These are phyloP conservation scores for Sinotaia quadrata DNA, from an alignment of 2,888 invertebrate species.

Conservation along the genomic window DNA sequence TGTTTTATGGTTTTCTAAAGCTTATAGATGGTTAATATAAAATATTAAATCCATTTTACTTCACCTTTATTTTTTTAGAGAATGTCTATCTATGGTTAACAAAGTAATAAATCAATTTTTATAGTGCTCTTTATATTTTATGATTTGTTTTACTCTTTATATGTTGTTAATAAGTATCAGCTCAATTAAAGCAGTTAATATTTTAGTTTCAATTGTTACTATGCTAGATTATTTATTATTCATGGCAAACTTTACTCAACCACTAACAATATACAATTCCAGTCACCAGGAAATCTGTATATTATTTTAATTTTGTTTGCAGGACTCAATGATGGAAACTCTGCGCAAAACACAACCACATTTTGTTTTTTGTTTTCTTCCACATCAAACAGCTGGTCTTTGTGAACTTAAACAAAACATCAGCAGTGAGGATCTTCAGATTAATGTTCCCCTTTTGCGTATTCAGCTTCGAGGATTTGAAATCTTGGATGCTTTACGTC, in stretches of 20 bases:
- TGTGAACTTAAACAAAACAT: constrained; percentile 73
- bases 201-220: neutral
- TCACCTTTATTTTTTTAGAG: too few relatives aligned
- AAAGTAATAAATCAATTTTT: too few relatives aligned
- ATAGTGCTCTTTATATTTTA: too few relatives aligned
- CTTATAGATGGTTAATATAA: too few relatives aligned
- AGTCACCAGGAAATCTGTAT: too few relatives aligned
- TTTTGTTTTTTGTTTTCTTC: constrained; percentile 89
- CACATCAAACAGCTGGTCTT: constrained; percentile 83
- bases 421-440: constrained; percentile 68
- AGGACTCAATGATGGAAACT: constrained; percentile 94
- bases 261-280: too few relatives aligned
- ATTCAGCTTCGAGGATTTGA: constrained; percentile 87
- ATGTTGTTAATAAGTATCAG: too few relatives aligned
- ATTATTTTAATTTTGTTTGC: constrained; percentile 14
- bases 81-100: too few relatives aligned
- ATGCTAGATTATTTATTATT: neutral
- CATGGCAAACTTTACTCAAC: neutral
- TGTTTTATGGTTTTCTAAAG: too few relatives aligned
- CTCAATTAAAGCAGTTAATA: neutral
- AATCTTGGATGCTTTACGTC: constrained; percentile 88
- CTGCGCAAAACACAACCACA: constrained; percentile 87
- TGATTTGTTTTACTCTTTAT: too few relatives aligned
- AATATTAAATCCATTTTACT: too few relatives aligned
- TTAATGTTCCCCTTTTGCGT: constrained; percentile 89